Percentiles rank a stretch among this genome's conserved stretches.
phyloP scores from a whole-genome alignment of 2,113 vertebrate genomes.

The Paramormyrops kingsleyae region DNA sequence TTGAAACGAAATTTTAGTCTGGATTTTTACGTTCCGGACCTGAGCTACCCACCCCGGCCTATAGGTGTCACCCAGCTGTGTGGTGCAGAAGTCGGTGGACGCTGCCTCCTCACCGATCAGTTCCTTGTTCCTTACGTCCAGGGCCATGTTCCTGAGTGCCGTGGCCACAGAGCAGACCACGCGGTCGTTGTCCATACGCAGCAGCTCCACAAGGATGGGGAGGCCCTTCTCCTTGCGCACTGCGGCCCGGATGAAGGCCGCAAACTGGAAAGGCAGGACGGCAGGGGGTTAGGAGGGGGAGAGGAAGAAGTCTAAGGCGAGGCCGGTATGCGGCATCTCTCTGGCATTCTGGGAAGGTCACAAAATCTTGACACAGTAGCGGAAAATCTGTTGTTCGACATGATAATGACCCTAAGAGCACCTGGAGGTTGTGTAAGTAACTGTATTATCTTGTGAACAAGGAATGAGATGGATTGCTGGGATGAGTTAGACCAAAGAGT shows the following conservation, averaged over 20 bases:
- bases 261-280: slow-evolving; percentile 66
- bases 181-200: slow-evolving; percentile 93
- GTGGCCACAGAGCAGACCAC: slow-evolving; percentile 95
- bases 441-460: neutral
- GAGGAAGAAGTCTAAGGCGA: neutral
- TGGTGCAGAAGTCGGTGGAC: neutral
- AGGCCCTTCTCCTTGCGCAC: slow-evolving; percentile 95
- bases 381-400: neutral
- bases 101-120: slow-evolving; percentile 71
- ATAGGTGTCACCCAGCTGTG: neutral
- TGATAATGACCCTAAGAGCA: neutral
- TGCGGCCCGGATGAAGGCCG: slow-evolving; percentile 88
- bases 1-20: neutral
- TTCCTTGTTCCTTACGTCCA: slow-evolving; percentile 93
- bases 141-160: slow-evolving; percentile 88
- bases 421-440: neutral
- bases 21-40: neutral
- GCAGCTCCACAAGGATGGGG: slow-evolving; percentile 92
- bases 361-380: neutral
- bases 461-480: neutral
- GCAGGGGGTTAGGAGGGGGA: neutral
- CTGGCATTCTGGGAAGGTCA: neutral
- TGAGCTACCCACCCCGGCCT: neutral
- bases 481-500: neutral
- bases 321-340: neutral